Conservation (phyloP, 2,113 vertebrate species). For the Neofelis nebulosa region DNA sequence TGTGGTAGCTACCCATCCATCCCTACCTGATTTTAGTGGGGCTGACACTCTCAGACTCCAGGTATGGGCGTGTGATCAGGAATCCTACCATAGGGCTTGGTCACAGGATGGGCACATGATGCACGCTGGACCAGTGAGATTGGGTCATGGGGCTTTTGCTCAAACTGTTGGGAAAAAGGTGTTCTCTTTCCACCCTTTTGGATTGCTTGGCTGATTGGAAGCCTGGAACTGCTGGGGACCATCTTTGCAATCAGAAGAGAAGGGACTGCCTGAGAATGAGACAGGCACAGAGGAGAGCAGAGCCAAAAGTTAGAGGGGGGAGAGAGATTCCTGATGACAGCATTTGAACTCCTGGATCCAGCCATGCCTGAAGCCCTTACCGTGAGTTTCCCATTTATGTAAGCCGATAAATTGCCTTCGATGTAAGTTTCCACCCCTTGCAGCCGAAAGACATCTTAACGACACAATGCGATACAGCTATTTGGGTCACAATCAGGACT, state of each 20-base stretch:
- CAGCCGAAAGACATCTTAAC: not conserved
- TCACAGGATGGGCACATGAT: not conserved
- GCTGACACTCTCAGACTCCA: not conserved
- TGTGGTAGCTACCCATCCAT: not conserved
- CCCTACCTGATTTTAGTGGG: not conserved
- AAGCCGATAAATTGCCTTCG: not conserved
- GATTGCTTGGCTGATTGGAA: not conserved
- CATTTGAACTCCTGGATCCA: not conserved
- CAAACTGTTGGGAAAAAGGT: not conserved
- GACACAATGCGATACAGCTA: not conserved
- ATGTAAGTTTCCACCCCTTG: not conserved
- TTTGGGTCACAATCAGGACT: not conserved
- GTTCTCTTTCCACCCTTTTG: not conserved
- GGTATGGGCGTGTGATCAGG: not conserved
- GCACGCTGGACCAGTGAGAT: not conserved
- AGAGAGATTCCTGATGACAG: not conserved
- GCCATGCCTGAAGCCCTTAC: not conserved
- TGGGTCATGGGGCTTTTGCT: not conserved
- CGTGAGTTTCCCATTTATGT: not conserved
- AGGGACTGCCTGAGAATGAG: not conserved
- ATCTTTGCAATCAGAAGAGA: not conserved
- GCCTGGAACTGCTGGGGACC: not conserved
- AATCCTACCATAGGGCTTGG: not conserved
- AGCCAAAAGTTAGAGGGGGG: not conserved
- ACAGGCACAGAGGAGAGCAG: not conserved